Conservation (phyloP, 1,140 invertebrate genomes). For the Diorhabda elongata region DNA sequence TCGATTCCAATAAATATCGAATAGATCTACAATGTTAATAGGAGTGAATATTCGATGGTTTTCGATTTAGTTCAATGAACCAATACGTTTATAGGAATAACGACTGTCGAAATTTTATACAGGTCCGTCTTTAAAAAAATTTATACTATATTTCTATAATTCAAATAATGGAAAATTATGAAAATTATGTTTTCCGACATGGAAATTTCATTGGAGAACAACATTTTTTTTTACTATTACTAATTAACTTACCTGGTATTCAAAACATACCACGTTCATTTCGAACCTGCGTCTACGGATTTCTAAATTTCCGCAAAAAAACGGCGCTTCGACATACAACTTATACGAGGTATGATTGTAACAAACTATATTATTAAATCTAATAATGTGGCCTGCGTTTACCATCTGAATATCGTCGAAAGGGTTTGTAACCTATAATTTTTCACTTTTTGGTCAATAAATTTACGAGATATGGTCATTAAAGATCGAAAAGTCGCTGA, state of each 20-base stretch:
- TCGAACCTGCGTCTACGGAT: slow-evolving; percentile 29
- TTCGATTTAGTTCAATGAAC: not conserved
- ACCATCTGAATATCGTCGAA: slow-evolving; percentile 28
- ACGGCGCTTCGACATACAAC: slow-evolving; percentile 32
- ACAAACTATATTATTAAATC: slow-evolving; percentile 36
- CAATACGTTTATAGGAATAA: no score
- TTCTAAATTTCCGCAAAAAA: slow-evolving; percentile 30
- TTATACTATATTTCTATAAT: no score
- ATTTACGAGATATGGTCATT: no score
- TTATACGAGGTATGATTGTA: slow-evolving; percentile 34
- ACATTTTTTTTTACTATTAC: no score
- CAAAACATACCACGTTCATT: slow-evolving; percentile 33
- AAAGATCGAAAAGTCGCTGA: no score
- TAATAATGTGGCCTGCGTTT: slow-evolving; percentile 26
- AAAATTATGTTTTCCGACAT: no score
- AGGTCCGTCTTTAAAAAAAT: no score
- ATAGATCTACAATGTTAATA: slow-evolving; percentile 31
- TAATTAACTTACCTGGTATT: slow-evolving; percentile 33
- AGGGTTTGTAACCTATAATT: slow-evolving; percentile 27
- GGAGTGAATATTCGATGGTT: not conserved
- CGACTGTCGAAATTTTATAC: no score
- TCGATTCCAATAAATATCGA: slow-evolving; percentile 39
- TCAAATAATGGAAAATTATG: no score
- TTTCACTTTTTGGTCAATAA: no score
- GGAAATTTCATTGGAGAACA: no score